These are phyloP conservation scores for Pangasianodon gigas DNA, from an alignment of 2,113 vertebrate species.

Conservation along the genomic window DNA sequence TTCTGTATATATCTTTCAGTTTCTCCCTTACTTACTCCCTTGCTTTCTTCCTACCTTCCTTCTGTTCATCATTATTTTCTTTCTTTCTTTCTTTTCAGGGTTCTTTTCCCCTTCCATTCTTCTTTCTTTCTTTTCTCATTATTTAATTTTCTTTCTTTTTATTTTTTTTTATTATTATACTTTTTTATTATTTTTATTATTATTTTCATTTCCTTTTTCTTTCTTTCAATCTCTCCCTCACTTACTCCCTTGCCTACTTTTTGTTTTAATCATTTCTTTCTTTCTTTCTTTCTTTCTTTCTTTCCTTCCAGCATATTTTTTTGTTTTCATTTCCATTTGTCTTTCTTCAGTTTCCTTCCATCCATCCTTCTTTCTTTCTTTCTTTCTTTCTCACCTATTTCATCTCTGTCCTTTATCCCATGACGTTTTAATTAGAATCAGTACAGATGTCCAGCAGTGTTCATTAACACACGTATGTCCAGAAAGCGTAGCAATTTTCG, in stretches of 20 bases:
- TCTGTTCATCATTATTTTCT: too few relatives aligned
- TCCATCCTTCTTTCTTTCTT: not conserved
- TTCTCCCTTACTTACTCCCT: too few relatives aligned
- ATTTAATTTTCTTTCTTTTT: too few relatives aligned
- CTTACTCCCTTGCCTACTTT: too few relatives aligned
- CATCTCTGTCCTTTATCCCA: not conserved
- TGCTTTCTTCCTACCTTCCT: too few relatives aligned
- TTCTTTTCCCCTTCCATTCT: too few relatives aligned
- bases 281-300: not conserved
- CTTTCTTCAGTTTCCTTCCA: not conserved
- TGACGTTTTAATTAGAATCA: not conserved
- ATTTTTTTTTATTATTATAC: too few relatives aligned
- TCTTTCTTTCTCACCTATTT: not conserved
- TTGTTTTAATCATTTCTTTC: not conserved
- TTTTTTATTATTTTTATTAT: too few relatives aligned
- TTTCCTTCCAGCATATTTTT: not conserved
- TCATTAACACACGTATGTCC: not conserved
- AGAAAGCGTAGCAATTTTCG: not conserved
- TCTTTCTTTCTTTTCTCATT: too few relatives aligned
- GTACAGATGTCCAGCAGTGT: not conserved
- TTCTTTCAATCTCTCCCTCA: not conserved
- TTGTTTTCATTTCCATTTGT: not conserved
- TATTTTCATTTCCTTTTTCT: too few relatives aligned
- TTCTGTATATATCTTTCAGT: too few relatives aligned
- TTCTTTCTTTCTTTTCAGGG: too few relatives aligned